Percentiles rank a stretch among this genome's conserved stretches.
phyloP scores from a whole-genome alignment of 1,140 invertebrate genomes.

The Macrosteles quadrilineatus region DNA sequence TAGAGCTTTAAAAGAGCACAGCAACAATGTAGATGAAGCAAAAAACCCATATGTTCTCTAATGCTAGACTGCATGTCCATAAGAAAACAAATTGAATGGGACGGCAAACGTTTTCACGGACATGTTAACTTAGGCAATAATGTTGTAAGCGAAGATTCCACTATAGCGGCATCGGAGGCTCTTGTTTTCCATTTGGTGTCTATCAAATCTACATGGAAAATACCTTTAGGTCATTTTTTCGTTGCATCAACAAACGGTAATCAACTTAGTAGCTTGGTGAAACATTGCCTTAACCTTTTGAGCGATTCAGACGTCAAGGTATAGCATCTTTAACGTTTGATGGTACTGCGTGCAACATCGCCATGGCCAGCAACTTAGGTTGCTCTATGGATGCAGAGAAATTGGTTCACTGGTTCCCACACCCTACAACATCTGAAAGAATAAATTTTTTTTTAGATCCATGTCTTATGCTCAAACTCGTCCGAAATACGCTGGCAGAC shows the following conservation, averaged over 20 bases:
- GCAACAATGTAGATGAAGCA: not conserved
- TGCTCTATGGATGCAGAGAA: slow-evolving; percentile 26
- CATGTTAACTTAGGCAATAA: not conserved
- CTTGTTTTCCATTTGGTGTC: slow-evolving; percentile 46
- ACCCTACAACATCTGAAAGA: slow-evolving; percentile 25
- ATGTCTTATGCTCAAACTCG: slow-evolving; percentile 39
- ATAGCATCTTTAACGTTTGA: slow-evolving; percentile 31
- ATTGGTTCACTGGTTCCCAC: slow-evolving; percentile 29
- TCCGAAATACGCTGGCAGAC: slow-evolving; percentile 28
- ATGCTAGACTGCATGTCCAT: slow-evolving; percentile 41
- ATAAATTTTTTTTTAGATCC: slow-evolving; percentile 38
- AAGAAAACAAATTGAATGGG: slow-evolving; percentile 39
- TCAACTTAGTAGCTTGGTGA: slow-evolving; percentile 5
- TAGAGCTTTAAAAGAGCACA: slow-evolving; percentile 42
- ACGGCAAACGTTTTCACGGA: slow-evolving; percentile 30
- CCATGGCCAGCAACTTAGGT: slow-evolving; percentile 27
- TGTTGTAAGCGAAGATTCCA: slow-evolving; percentile 37
- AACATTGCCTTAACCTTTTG: slow-evolving; percentile 35
- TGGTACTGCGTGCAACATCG: slow-evolving; percentile 30
- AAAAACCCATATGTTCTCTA: slow-evolving; percentile 32
- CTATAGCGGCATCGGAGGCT: slow-evolving; percentile 44
- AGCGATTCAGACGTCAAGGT: slow-evolving; percentile 27
- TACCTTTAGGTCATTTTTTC: slow-evolving; percentile 48
- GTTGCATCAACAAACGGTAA: slow-evolving; percentile 36
- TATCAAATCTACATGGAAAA: slow-evolving; percentile 46